Base-by-base conservation (phyloP, 2,888 invertebrate species). In the Nudaria mundana region DNA sequence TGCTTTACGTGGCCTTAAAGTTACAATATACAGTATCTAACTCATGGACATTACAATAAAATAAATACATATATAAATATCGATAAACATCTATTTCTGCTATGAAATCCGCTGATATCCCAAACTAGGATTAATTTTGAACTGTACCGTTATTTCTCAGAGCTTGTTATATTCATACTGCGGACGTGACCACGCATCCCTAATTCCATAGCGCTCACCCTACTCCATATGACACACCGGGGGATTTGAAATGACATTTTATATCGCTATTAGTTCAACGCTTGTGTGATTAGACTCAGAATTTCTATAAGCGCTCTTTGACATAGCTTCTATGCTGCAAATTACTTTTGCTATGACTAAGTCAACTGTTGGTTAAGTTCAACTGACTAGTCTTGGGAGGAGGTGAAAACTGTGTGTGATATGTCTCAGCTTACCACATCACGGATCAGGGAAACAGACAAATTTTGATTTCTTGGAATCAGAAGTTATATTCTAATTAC, bases 111-210 rank as follows among this genome's bases (percentile, higher is more conserved):
- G 20, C 15, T n/a, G 23, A 33, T 33, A 36, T n/a, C 12, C 26
- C 28, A 41, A 33, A 31, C 5, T 35, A 31, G 38, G 46, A 47
- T 50, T 48, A 52, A 44, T 63, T 59, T 61, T n/a, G 40, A 56
- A 59, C 56, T 39, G 22, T 37, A 37, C 49, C 15, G 6, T 14
- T 52, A 48, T 43, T 46, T 44, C 38, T 46, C 44, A 44, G 56
- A 46, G 39, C 52, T 62, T 65, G 67, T 71, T 78, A 79, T 77
- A 77, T 78, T 74, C 71, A 76, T 73, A 66, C 59, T 41, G 30
- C 35, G 56, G 53, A 80, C 85, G 84, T 85, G 85, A 74, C 80
- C 61, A 32, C 70, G 84, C 85, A 84, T 83, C 63, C 57, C 64
- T 67, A 68, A 72, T 67, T 61, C 47, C 28, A 31, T 44, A 30